phyloP scores from a whole-genome alignment of 2,888 invertebrate species.

The Dysmachus trigonus region DNA sequence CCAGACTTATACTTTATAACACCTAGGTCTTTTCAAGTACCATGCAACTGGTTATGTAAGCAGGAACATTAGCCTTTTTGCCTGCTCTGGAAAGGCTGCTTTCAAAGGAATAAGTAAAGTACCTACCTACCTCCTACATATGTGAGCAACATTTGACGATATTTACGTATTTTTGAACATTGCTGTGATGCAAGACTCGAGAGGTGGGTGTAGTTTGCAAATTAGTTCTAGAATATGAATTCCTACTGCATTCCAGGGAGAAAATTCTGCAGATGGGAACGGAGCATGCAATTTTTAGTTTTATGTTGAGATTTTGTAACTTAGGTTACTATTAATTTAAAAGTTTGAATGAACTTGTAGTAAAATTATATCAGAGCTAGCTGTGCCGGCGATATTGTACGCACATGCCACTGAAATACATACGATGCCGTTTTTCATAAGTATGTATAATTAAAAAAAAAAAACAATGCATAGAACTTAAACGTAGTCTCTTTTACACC shows the following conservation, averaged over 20 bases:
- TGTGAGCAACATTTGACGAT: not conserved
- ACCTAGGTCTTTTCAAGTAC: not conserved
- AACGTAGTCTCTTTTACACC: no score
- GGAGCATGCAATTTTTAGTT: not conserved
- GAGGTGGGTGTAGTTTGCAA: not conserved
- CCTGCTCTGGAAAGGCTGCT: not conserved
- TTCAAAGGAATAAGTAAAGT: no score
- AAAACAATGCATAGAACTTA: no score
- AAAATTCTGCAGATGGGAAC: not conserved
- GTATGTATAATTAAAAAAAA: no score
- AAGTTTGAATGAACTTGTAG: no score
- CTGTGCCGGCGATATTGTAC: no score
- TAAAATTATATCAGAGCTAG: no score
- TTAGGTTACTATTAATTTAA: no score
- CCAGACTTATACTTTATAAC: not conserved
- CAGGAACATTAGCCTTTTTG: not conserved
- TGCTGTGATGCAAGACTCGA: no score
- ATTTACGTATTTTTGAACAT: not conserved
- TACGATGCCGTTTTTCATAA: no score
- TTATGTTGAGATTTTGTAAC: not conserved
- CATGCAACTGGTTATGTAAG: not conserved
- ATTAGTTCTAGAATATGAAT: not conserved
- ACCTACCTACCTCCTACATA: no score
- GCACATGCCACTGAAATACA: no score
- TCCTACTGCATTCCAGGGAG: not conserved